These are phyloP conservation scores for Chymomyza costata DNA, from an alignment of 1,140 invertebrate genomes.

Conservation along the genomic window DNA sequence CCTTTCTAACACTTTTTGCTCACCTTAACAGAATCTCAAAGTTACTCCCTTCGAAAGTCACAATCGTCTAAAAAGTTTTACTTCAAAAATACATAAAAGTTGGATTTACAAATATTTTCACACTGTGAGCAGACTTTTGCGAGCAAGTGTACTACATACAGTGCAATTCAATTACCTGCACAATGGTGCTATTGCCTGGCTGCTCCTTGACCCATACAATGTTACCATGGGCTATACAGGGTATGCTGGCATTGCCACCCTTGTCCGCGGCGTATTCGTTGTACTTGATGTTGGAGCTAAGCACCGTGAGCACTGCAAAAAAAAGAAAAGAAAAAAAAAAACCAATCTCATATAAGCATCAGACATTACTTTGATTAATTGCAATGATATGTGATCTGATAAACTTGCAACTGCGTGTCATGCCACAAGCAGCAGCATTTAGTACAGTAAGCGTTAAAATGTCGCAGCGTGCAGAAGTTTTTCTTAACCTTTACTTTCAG, in stretches of 20 bases:
- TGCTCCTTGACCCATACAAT: conserved; percentile 73
- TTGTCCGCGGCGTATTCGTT: conserved; percentile 73
- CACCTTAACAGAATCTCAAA: too few relatives aligned
- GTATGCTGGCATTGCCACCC: conserved; percentile 71
- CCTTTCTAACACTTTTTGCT: too few relatives aligned
- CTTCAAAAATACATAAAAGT: too few relatives aligned
- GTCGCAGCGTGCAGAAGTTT: conserved; percentile 28
- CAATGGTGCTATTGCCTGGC: conserved; percentile 60
- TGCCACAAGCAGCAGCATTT: too few relatives aligned
- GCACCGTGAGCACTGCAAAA: conserved; percentile 68
- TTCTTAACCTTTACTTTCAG: conserved; percentile 34
- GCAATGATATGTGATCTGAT: conserved; percentile 2
- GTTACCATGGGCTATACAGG: conserved; percentile 64
- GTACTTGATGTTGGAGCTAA: conserved; percentile 72
- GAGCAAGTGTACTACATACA: too few relatives aligned
- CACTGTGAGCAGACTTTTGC: too few relatives aligned
- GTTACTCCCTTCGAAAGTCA: too few relatives aligned
- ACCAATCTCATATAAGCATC: background rate
- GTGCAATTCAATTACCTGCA: conserved; percentile 57
- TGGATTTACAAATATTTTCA: too few relatives aligned
- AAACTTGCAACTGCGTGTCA: too few relatives aligned
- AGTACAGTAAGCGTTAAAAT: conserved; percentile 26
- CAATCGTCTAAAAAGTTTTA: too few relatives aligned
- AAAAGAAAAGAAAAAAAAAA: background rate
- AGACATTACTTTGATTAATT: conserved; percentile 47